These are phyloP conservation scores for Hypomecis punctinalis DNA, from an alignment of 2,888 invertebrate genomes.

Conservation along the genomic window DNA sequence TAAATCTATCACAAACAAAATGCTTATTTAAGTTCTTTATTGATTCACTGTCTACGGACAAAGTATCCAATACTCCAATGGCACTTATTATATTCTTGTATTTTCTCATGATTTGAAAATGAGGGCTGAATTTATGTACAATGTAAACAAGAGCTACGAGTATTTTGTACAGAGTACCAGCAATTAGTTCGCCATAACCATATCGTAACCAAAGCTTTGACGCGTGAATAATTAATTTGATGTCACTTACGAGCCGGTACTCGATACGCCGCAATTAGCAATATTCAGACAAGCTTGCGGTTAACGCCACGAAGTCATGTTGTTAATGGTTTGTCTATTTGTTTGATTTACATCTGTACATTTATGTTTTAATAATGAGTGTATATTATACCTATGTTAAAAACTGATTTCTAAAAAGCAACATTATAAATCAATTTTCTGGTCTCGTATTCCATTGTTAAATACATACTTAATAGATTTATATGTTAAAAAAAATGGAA, in stretches of 20 bases:
- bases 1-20: no score
- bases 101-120: no score
- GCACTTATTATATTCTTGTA: no score
- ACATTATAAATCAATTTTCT: no score
- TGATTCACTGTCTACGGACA: no score
- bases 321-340: slow-evolving; percentile 7
- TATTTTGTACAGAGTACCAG: slow-evolving; percentile 6
- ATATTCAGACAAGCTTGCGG: slow-evolving; percentile 22
- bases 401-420: no score
- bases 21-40: no score
- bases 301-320: slow-evolving; percentile 9
- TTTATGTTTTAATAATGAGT: background rate
- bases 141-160: background rate
- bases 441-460: no score
- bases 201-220: slow-evolving; percentile 35
- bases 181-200: slow-evolving; percentile 23
- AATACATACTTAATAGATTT: no score
- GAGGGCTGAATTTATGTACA: no score
- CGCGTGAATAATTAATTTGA: slow-evolving; percentile 41
- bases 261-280: slow-evolving; percentile 36
- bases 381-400: background rate
- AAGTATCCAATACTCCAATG: no score
- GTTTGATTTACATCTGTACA: background rate
- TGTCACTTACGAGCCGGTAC: slow-evolving; percentile 34
- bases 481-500: no score